Evolutionary conservation across 2,888 invertebrate genomes (phyloP), one percentile per base, ranked within the genome.

Genomic region (Andrena bicolor): DNA sequence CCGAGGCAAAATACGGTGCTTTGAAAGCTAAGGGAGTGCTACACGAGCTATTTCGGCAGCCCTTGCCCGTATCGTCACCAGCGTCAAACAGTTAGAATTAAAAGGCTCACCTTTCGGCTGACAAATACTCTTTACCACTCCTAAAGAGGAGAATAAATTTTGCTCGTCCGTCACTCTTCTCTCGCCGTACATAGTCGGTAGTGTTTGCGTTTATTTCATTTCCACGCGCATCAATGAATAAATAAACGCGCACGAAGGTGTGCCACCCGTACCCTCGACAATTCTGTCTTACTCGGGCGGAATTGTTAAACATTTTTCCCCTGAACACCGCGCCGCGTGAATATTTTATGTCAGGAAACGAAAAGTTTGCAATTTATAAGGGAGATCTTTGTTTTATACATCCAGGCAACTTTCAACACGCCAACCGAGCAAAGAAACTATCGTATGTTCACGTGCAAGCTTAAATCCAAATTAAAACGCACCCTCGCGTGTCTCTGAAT

Each of bases 381-480:
- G 20, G 70, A 61, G 70, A 75, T 75, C 75, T 76, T 61, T 72
- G 53, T 13, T 26, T 63, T 60, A 28, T 56, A 32, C 13, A 32
- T 26, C 30, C 23, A 13, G 48, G 20, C 2, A 51, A 75, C n/a
- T 51, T 60, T n/a, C 32, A 26, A 8, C 75, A 49, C 60, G 69
- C 70, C 23, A 61, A 20, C 60, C 60, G 20, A 7, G n/a, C 23
- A 16, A 51, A 35, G 28, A 16, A 61, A 23, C 8, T 7, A 41
- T 61, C 51, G 61, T 30, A 32, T 49, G 23, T 51, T 71, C 28
- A 51, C 61, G 10, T 20, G 28, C 51, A 30, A 69, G 48, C 60
- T 65, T 65, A n/a, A 26, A 53, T 35, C 49, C 48, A 2, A 16
- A 68, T 75, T 69, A 28, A 30, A 28, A 41, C 13, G 16, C 32